These are phyloP conservation scores for Epistrophe grossulariae DNA, from an alignment of 2,888 invertebrate species.

Conservation along the genomic window DNA sequence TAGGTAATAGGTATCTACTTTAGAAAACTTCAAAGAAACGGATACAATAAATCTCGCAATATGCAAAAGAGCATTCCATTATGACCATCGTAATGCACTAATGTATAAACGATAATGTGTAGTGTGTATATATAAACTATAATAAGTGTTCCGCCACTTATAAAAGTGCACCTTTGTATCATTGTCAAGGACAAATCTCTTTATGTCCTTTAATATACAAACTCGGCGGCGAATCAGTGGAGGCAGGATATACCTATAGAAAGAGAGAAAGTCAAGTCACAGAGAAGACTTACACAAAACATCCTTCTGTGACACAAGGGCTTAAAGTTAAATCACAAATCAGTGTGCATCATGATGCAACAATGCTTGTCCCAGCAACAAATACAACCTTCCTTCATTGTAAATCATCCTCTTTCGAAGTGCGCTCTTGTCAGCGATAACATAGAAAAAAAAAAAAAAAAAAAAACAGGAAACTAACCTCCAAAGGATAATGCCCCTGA, in stretches of 20 bases:
- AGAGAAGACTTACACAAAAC: neutral
- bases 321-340: conserved; percentile 47
- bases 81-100: neutral
- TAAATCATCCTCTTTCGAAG: conserved; percentile 54
- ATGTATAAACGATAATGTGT: conserved; percentile 10
- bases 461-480: conserved; percentile 26
- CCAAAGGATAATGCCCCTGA: conserved; percentile 69
- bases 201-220: conserved; percentile 38
- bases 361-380: conserved; percentile 67
- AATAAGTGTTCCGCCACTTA: conserved; percentile 64
- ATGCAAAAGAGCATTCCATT: conserved; percentile 20
- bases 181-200: conserved; percentile 63
- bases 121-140: neutral
- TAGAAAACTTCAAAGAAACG: neutral
- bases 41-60: conserved; percentile 3
- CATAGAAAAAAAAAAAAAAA: conserved; percentile 17
- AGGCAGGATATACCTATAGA: no score
- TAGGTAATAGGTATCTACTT: no score
- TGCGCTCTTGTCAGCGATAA: conserved; percentile 53
- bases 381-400: conserved; percentile 37
- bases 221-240: conserved; percentile 12
- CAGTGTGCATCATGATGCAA: conserved; percentile 52
- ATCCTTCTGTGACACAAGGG: conserved; percentile 30
- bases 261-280: neutral
- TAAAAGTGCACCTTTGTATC: conserved; percentile 50